Base-by-base conservation (phyloP, 2,797 vertebrate genomes). In the Natrix natrix region DNA sequence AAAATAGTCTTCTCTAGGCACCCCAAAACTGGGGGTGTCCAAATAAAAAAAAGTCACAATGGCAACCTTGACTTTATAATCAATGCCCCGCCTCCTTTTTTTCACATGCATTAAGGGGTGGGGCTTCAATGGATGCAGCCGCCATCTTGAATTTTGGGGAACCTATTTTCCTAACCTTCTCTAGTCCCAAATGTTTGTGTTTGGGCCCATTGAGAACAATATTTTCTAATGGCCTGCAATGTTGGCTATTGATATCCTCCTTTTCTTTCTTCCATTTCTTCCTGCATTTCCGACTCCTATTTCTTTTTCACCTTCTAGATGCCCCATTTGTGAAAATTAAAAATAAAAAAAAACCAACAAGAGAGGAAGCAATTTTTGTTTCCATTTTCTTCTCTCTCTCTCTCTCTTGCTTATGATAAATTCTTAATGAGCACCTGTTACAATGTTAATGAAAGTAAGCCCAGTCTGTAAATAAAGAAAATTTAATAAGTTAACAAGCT, bases 401-500 rank as follows among this genome's bases (percentile, higher is more conserved):
- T 43, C 4, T 95, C 92, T 94, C 95, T 96, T 91, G 93, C 91
- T 26, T 93, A 96, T 93, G 95, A 98, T 98, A 97, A 98, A 98
- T 98, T 98, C 96, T 98, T 98, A 98, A 98, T 98, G 97, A 98
- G 97, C 97, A 98, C 98, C 98, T 98, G 98, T 98, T 98, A 98
- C 97, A 96, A 98, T 97, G 98, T 97, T 98, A 97, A 98, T 98
- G 98, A 97, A 98, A 98, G 98, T 97, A 96, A 97, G 97, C 97
- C 95, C 97, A 96, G 92, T 96, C 94, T 97, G 98, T 98, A 98
- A 98, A 98, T 98, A 98, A 97, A 98, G 98, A 94, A 98, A 98
- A 98, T 98, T 98, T 98, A 98, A 98, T 98, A 98, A 98, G 97
- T 98, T 98, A 98, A 98, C 98, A 97, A 98, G 97, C 97, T 97